Evolutionary conservation across 2,888 invertebrate species (phyloP).

Genomic region (Steromphala cineraria): DNA sequence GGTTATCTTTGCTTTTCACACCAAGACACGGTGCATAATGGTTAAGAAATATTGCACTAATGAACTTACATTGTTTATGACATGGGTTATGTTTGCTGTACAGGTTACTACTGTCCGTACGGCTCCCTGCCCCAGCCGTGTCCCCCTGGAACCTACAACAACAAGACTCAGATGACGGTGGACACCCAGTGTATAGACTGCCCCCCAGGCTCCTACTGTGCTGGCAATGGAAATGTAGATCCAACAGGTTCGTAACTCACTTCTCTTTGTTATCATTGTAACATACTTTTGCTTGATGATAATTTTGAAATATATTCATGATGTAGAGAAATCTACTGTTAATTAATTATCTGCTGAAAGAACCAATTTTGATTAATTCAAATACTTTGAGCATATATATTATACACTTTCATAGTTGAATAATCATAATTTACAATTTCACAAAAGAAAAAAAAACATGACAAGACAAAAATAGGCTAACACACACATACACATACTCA

Average conservation of each 20-base stretch:
- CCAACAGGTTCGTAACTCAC: slow-evolving; percentile 59
- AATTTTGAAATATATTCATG: too few species aligned
- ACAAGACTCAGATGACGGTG: slow-evolving; percentile 60
- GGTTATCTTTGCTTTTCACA: not conserved
- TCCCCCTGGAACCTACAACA: slow-evolving; percentile 71
- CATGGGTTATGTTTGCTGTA: not conserved
- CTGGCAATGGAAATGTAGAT: slow-evolving; percentile 66
- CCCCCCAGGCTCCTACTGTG: slow-evolving; percentile 68
- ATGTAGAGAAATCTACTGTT: too few species aligned
- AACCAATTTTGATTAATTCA: too few species aligned
- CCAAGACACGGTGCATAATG: not conserved
- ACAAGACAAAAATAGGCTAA: too few species aligned
- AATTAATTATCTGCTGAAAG: too few species aligned
- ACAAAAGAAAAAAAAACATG: not conserved
- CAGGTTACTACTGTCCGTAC: slow-evolving; percentile 70
- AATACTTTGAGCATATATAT: too few species aligned
- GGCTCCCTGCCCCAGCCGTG: slow-evolving; percentile 66
- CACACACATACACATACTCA: too few species aligned
- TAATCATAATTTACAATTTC: not conserved
- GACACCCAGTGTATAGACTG: slow-evolving; percentile 65
- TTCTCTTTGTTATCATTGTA: too few species aligned
- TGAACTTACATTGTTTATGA: too few species aligned
- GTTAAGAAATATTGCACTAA: not conserved
- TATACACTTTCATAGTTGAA: too few species aligned
- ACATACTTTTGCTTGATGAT: not conserved